These are phyloP conservation scores for Conus betulinus DNA, from an alignment of 1,140 invertebrate genomes.

Conservation along the genomic window DNA sequence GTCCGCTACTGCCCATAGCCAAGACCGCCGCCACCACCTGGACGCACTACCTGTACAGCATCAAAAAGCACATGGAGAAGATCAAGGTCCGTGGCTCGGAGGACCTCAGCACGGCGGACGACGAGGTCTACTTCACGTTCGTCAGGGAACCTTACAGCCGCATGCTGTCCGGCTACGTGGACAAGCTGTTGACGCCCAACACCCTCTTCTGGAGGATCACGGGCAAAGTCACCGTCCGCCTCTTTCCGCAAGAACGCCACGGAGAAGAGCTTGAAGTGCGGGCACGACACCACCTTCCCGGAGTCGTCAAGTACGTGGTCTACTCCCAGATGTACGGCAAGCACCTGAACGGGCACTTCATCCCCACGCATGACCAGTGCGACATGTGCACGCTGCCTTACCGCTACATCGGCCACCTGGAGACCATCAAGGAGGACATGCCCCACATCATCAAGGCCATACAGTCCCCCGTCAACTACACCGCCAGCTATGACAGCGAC, in stretches of 20 bases:
- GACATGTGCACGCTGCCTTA: constrained; percentile 61
- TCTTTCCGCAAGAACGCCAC: constrained; percentile 53
- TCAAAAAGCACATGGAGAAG: constrained; percentile 23
- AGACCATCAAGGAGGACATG: constrained; percentile 63
- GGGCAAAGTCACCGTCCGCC: constrained; percentile 53
- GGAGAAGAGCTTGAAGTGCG: constrained; percentile 54
- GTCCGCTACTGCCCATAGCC: constrained; percentile 58
- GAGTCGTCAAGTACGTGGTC: constrained; percentile 65
- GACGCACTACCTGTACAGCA: constrained; percentile 53
- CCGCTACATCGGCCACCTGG: constrained; percentile 64
- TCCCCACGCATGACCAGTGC: constrained; percentile 64
- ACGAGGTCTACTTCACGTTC: constrained; percentile 45
- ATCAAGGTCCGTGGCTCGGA: not conserved
- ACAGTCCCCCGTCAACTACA: constrained; percentile 47
- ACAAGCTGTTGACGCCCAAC: constrained; percentile 66
- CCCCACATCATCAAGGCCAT: constrained; percentile 57
- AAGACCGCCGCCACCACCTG: constrained; percentile 68
- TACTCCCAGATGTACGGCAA: constrained; percentile 45
- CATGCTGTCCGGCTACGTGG: constrained; percentile 62
- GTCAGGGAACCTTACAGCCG: constrained; percentile 64
- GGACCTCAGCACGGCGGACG: not conserved
- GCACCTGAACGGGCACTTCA: constrained; percentile 60
- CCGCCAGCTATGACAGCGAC: constrained; percentile 2
- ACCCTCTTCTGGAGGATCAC: constrained; percentile 62
- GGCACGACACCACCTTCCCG: constrained; percentile 64